A percentile compares a stretch with the other conserved stretches of the same genome.
phyloP scores from a whole-genome alignment of 2,888 invertebrate species.

The Eupithecia vulgata region DNA sequence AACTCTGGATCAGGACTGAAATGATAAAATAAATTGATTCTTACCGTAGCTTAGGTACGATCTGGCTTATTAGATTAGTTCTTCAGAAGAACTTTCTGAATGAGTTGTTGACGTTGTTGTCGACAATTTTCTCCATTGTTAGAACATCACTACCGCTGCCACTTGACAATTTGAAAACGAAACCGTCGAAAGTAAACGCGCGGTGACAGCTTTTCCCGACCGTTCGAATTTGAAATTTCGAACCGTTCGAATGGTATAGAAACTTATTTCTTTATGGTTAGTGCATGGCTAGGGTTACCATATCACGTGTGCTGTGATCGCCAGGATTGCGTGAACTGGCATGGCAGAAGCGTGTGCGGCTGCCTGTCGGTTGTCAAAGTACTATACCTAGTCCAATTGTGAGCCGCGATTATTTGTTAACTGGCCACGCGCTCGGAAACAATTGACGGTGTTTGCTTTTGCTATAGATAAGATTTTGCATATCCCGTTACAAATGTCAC shows the following conservation, averaged over 20 bases:
- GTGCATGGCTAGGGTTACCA: conserved; percentile 52
- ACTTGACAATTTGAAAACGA: conserved; percentile 31
- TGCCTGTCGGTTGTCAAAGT: conserved; percentile 53
- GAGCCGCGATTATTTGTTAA: conserved; percentile 79
- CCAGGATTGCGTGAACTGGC: conserved; percentile 76
- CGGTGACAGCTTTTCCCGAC: conserved; percentile 17
- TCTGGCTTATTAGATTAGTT: conserved; percentile 13
- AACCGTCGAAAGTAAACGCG: conserved; percentile 31
- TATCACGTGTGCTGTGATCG: conserved; percentile 68
- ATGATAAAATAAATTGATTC: neutral
- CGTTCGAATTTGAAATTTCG: conserved; percentile 38
- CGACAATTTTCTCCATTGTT: conserved; percentile 38
- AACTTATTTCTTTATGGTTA: conserved; percentile 33
- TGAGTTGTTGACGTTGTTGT: conserved; percentile 31
- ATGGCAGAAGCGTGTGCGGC: conserved; percentile 64
- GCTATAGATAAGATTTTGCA: conserved; percentile 76
- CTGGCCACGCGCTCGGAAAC: conserved; percentile 82
- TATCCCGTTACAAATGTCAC: conserved; percentile 59
- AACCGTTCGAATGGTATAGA: conserved; percentile 15
- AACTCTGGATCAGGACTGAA: neutral
- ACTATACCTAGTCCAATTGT: conserved; percentile 77
- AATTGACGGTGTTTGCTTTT: conserved; percentile 76
- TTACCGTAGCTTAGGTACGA: conserved; percentile 18
- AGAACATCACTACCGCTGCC: conserved; percentile 40
- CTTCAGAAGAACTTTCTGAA: conserved; percentile 26